A percentile compares a stretch with the other conserved stretches of the same genome.
Conservation (phyloP, 2,797 vertebrate genomes). For the Acomys russatus region DNA sequence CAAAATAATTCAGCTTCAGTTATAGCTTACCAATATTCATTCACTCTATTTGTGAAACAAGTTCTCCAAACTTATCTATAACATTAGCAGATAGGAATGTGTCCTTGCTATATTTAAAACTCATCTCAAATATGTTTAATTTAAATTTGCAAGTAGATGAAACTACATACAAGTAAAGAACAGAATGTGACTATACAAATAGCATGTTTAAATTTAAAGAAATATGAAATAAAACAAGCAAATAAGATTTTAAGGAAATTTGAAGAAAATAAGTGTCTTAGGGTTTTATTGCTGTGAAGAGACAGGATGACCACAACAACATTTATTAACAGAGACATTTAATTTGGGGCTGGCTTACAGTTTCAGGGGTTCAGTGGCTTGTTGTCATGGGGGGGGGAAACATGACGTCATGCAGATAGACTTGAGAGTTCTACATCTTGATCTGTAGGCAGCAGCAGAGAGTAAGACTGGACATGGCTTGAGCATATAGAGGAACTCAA, state of each 20-base stretch:
- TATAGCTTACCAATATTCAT: neutral
- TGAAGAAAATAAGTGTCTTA: neutral
- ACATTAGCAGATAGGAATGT: neutral
- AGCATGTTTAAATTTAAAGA: neutral
- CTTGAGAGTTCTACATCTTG: neutral
- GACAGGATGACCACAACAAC: neutral
- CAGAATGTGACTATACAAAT: neutral
- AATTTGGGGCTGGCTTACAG: neutral
- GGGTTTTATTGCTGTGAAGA: neutral
- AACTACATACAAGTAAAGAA: neutral
- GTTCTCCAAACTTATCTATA: neutral
- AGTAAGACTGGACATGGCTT: neutral
- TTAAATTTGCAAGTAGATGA: neutral
- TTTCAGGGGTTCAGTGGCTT: neutral
- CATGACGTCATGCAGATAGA: neutral
- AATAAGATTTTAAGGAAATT: neutral
- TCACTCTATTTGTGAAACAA: neutral
- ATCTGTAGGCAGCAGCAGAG: neutral
- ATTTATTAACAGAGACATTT: neutral
- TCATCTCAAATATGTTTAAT: neutral
- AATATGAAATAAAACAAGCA: neutral
- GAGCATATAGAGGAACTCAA: neutral
- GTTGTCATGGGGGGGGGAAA: neutral
- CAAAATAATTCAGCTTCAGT: neutral
- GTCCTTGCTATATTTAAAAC: neutral